Evolutionary conservation across 2,797 vertebrate species (phyloP).

Genomic region (Liasis olivaceus): DNA sequence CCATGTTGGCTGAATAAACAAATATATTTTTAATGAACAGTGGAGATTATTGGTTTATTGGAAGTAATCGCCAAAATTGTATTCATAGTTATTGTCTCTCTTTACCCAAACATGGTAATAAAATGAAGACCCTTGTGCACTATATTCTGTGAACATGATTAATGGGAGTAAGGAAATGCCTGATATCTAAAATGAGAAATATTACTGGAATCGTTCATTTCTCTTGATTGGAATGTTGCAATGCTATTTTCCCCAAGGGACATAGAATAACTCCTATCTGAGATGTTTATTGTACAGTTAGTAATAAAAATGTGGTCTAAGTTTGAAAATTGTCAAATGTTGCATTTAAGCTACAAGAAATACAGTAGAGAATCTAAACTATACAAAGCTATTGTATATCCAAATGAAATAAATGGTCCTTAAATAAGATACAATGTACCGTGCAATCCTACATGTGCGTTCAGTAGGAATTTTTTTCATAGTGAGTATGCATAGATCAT

Average conservation of each 20-base stretch:
- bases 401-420: not conserved
- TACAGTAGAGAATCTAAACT: not conserved
- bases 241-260: not conserved
- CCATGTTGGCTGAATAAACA: not conserved
- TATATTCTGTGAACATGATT: constrained; percentile 23
- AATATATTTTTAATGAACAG: constrained; percentile 15
- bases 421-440: not conserved
- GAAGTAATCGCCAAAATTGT: constrained; percentile 28
- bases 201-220: not conserved
- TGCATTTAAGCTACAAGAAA: not conserved
- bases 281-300: constrained; percentile 55
- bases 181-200: constrained; percentile 36
- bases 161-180: not conserved
- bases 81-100: constrained; percentile 19
- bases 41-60: constrained; percentile 22
- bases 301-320: constrained; percentile 26
- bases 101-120: constrained; percentile 24
- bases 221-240: not conserved
- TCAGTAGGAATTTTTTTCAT: not conserved
- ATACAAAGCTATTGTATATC: no score
- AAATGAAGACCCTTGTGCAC: not conserved
- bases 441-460: not conserved
- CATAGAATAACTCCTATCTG: constrained; percentile 54
- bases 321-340: not conserved
- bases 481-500: not conserved